Evolutionary conservation across 2,113 vertebrate species (phyloP), one percentile per base, ranked within the genome.

Genomic region (Glaucidium brasilianum): DNA sequence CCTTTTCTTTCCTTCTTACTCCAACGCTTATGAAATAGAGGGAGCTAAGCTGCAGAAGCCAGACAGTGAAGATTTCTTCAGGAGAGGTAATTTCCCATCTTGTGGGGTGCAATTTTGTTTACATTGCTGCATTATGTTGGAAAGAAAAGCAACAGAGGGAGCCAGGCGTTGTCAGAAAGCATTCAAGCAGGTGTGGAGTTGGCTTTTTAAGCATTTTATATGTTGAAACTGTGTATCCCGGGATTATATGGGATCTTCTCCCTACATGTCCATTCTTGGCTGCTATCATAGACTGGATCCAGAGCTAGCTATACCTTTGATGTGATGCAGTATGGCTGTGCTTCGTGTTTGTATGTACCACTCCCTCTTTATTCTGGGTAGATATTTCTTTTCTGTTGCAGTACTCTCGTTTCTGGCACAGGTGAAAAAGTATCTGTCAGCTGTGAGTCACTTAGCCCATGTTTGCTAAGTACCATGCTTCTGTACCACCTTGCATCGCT

Each of bases 61-160:
- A 87, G 34, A 62, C 26, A 50, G 41, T 56, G 59, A 79, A 93
- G 85, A 34, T 79, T 85, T 86, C 95, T 39, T 90, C 93, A 78
- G 80, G 85, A 96, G 73, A 97, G 98, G 98, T 98, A 98, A 98
- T 72, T 69, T 84, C n/a, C 23, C 23, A 32, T 60, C 7, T 15
- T 73, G 14, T 47, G 56, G 60, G 68, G 22, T 64, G 7, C 1
- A 2, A 16, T 63, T 84, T 62, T 8, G 2, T 75, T 91, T 75
- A 21, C 2, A 2, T 26, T 39, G 53, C 53, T 68, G 58, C 27
- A 9, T 74, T 88, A 27, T 23, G 86, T 52, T 26, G 49, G 56
- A 41, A n/a, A 49, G 68, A 74, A 76, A 43, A 86, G 49, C 25
- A 72, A 68, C 21, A 81, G 41, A 67, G 66, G 4, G 34, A 47